Evolutionary conservation across 2,797 vertebrate species (phyloP).

Genomic region (Neoniphon sammara): DNA sequence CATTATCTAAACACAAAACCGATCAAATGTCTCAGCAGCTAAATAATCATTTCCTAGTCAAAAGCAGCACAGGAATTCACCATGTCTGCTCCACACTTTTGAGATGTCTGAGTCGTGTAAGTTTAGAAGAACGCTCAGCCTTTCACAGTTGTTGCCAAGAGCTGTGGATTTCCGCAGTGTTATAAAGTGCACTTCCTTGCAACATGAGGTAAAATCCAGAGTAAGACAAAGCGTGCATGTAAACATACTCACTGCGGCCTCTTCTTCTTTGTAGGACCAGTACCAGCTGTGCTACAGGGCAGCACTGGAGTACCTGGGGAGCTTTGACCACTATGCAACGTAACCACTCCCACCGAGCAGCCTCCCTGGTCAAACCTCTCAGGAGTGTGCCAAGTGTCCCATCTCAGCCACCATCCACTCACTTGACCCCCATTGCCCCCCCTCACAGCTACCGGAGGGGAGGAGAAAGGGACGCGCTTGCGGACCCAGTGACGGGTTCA

Average conservation of each 20-base stretch:
- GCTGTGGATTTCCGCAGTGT: no score
- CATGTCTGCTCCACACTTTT: no score
- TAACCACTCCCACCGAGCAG: slow-evolving; percentile 87
- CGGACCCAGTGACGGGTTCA: slow-evolving; percentile 55
- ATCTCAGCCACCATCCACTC: slow-evolving; percentile 88
- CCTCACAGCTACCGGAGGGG: slow-evolving; percentile 67
- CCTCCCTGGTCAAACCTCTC: slow-evolving; percentile 77
- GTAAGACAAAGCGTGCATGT: neutral
- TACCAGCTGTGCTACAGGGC: slow-evolving; percentile 98
- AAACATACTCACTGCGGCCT: slow-evolving; percentile 5
- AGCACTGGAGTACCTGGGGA: slow-evolving; percentile 96
- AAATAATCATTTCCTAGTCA: no score
- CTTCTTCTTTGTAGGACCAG: slow-evolving; percentile 87
- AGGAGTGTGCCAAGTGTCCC: slow-evolving; percentile 87
- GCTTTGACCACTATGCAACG: slow-evolving; percentile 99
- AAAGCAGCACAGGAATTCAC: no score
- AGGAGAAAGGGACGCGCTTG: slow-evolving; percentile 76
- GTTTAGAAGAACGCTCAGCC: no score
- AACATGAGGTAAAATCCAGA: no score
- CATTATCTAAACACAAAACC: no score
- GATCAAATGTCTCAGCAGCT: no score
- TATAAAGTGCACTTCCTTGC: no score
- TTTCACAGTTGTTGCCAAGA: no score
- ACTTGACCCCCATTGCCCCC: slow-evolving; percentile 66
- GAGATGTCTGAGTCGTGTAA: no score